Evolutionary conservation across 2,888 invertebrate genomes (phyloP).

Genomic region (Dynastes grantii): DNA sequence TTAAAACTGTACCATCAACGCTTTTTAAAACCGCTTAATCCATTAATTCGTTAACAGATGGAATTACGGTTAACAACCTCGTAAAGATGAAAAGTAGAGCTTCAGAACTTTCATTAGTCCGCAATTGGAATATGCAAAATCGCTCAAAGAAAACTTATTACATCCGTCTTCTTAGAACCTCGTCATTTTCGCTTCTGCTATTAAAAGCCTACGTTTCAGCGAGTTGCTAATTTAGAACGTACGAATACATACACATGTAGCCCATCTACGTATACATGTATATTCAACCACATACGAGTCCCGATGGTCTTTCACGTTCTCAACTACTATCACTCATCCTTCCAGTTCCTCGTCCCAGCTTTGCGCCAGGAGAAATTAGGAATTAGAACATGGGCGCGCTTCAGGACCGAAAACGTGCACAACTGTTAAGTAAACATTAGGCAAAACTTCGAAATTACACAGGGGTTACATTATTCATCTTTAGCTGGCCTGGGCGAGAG

Average conservation of each 20-base stretch:
- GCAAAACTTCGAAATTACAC: conserved; percentile 36
- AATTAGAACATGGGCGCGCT: not conserved
- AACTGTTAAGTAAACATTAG: conserved; percentile 38
- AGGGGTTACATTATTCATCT: conserved; percentile 28
- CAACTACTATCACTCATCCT: not conserved
- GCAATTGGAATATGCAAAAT: not conserved
- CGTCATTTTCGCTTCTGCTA: not conserved
- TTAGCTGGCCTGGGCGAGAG: conserved; percentile 6
- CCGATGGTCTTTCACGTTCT: too few relatives aligned
- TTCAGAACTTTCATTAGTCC: too few relatives aligned
- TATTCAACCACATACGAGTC: too few relatives aligned
- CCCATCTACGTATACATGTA: not conserved
- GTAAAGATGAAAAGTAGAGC: too few relatives aligned
- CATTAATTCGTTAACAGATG: too few relatives aligned
- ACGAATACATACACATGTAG: not conserved
- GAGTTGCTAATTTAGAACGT: too few relatives aligned
- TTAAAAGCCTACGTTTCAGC: not conserved
- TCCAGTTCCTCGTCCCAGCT: not conserved
- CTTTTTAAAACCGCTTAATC: too few relatives aligned
- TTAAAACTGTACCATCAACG: too few relatives aligned
- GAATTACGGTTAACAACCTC: too few relatives aligned
- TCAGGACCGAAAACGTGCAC: conserved; percentile 1
- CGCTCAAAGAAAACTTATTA: conserved; percentile 4
- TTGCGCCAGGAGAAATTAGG: not conserved
- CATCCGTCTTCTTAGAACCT: not conserved